These are phyloP conservation scores for Protonibea diacanthus DNA, from an alignment of 2,797 vertebrate species.

Conservation along the genomic window DNA sequence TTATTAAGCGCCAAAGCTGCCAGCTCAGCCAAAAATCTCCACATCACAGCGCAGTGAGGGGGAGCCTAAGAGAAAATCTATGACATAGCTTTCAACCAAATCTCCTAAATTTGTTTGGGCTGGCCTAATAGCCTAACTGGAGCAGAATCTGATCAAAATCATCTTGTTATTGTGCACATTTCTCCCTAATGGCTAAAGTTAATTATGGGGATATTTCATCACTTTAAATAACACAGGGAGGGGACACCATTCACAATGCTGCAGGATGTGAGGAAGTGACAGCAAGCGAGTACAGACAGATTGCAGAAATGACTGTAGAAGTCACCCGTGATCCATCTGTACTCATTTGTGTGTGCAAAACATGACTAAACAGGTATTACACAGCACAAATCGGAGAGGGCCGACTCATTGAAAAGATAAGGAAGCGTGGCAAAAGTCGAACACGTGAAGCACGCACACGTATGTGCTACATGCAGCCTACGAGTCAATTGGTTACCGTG, in stretches of 20 bases:
- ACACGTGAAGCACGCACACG: neutral
- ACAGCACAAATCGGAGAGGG: neutral
- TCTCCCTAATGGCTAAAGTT: constrained; percentile 79
- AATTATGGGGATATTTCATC: constrained; percentile 80
- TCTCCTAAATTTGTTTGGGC: constrained; percentile 81
- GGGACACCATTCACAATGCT: constrained; percentile 42
- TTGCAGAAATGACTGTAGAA: constrained; percentile 63
- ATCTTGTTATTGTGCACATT: constrained; percentile 70
- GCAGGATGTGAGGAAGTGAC: constrained; percentile 64
- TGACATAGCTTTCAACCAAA: constrained; percentile 82
- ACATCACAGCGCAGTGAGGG: constrained; percentile 52
- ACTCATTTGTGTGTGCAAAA: constrained; percentile 57
- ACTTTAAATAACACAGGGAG: constrained; percentile 70
- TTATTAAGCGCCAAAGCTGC: constrained; percentile 67
- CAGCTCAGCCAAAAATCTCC: constrained; percentile 75
- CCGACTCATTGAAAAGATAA: constrained; percentile 2
- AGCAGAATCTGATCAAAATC: constrained; percentile 82
- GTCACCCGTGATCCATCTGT: constrained; percentile 64
- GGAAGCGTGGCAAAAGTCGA: neutral
- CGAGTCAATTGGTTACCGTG: constrained; percentile 27
- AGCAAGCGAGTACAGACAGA: constrained; percentile 58
- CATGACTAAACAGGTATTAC: constrained; percentile 37
- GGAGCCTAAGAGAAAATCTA: constrained; percentile 60
- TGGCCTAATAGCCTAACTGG: constrained; percentile 80
- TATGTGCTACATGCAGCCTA: constrained; percentile 2